Base-by-base conservation (phyloP, 2,113 vertebrate genomes). In the Rhinolophus ferrumequinum region DNA sequence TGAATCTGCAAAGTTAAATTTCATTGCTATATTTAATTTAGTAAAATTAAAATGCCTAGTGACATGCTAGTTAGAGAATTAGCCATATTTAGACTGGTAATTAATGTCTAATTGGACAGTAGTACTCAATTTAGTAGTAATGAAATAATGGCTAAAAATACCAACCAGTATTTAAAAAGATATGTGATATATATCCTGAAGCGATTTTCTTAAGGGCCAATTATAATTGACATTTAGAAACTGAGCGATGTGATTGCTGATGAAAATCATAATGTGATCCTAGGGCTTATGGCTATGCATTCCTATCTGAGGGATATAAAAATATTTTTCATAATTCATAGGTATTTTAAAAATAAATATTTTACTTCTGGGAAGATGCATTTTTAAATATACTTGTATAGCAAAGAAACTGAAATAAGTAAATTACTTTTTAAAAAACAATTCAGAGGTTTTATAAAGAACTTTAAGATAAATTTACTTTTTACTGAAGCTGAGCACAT, bases 121-220 rank as follows among this genome's bases (percentile, higher is more conserved):
- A 96, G 95, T 97, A 88, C 82, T 82, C 94, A 93, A 97, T 98
- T 98, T 98, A 98, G 95, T 92, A 97, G 60, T 92, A 97, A 97
- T 97, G 97, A 97, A 98, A 97, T 96, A 94, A 97, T 93, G 95
- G 50, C 97, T 98, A 97, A 98, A 98, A 98, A 98, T 97, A 98
- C 94, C 82, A 95, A 90, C 95, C 47, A 91, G 75, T 96, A 94
- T 96, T 95, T 95, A 96, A 95, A 92, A 97, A 98, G 97, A 94
- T 93, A 95, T 93, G 72, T 94, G 97, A 90, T 93, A 96, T 98
- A 85, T 97, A 98, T 96, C 95, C 95, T 97, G 90, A 95, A 93
- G 96, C 85, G 93, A 94, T 98, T 98, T 93, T 85, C 80, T 95
- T 98, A 98, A 98, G 98, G 97, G 97, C 98, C 98, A 98, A 18